Base-by-base conservation (phyloP, 2,113 vertebrate genomes). In the Melanostigma gelatinosum region DNA sequence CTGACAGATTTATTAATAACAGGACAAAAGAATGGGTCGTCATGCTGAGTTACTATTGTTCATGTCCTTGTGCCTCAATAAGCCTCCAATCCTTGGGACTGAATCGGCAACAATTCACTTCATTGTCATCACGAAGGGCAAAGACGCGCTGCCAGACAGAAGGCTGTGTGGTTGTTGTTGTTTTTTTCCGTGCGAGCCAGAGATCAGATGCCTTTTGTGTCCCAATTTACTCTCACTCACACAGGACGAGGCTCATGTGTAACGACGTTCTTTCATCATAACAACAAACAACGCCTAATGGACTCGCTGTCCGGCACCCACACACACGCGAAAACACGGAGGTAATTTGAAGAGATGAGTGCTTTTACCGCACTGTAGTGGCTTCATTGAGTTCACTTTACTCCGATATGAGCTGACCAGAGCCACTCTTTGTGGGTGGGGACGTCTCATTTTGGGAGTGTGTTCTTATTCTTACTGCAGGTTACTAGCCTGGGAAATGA, bases 181-280 rank as follows among this genome's bases (percentile, higher is more conserved):
- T 68, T 18, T 48, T 6, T 58, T 8, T 50, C 16, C 46, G 18
- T 67, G 36, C 10, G 12, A 67, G 75, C 4, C 63, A 52, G 48
- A 64, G 20, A 74, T 81, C 84, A 84, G 71, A 57, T 62, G 55
- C 58, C 76, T 83, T 38, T 57, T 24, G 1, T 77, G 86, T 84
- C 72, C 77, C 84, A 88, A 68, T 93, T 91, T 87, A 83, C 80
- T 77, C 71, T 77, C 81, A 60, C 69, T 86, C 77, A 78, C 82
- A 75, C 44, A 15, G 72, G 74, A 76, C 77, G 77, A 84, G 75
- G 72, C 74, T 77, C 70, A 0, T 66, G 57, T 50, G 77, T 84
- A 83, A 75, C 20, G 1, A 48, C 27, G 12, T 38, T 55, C 80
- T 88, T 87, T 89, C 87, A 87, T 88, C 79, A 75, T 34, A 64